A percentile compares a stretch with the other conserved stretches of the same genome.
Conservation (phyloP, 2,888 invertebrate species). For the Strigamia crassipes region DNA sequence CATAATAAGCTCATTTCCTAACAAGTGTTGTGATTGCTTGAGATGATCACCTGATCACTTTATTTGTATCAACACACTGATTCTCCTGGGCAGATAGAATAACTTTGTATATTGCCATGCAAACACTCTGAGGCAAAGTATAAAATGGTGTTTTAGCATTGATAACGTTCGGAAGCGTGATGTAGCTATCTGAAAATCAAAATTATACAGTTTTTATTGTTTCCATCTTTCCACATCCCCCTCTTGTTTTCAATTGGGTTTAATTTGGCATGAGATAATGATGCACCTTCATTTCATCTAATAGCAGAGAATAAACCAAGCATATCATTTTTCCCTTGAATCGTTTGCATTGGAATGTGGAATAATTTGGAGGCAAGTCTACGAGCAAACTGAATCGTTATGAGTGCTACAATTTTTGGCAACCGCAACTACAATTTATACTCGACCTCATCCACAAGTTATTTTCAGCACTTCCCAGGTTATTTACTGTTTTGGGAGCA, state of each 20-base stretch:
- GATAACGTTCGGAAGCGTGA: too few relatives aligned
- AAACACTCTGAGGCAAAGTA: too few relatives aligned
- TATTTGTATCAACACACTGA: too few relatives aligned
- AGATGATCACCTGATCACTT: too few relatives aligned
- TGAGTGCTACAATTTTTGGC: neutral
- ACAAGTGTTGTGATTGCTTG: too few relatives aligned
- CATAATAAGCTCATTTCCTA: too few relatives aligned
- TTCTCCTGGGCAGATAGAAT: too few relatives aligned
- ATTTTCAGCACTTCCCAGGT: neutral
- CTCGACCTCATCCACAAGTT: neutral
- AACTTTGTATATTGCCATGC: too few relatives aligned
- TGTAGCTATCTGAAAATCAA: too few relatives aligned
- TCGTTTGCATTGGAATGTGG: slow-evolving; percentile 1
- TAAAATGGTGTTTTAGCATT: too few relatives aligned
- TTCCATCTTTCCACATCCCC: too few relatives aligned
- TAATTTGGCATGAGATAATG: slow-evolving; percentile 1
- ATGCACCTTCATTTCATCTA: neutral
- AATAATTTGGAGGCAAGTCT: neutral
- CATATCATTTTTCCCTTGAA: neutral
- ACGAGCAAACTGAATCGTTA: neutral
- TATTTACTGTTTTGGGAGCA: neutral
- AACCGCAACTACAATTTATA: neutral
- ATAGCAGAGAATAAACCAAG: neutral
- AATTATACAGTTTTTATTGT: too few relatives aligned
- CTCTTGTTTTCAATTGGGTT: neutral